These are phyloP conservation scores for Suncus etruscus DNA, from an alignment of 2,113 vertebrate genomes.

Conservation along the genomic window DNA sequence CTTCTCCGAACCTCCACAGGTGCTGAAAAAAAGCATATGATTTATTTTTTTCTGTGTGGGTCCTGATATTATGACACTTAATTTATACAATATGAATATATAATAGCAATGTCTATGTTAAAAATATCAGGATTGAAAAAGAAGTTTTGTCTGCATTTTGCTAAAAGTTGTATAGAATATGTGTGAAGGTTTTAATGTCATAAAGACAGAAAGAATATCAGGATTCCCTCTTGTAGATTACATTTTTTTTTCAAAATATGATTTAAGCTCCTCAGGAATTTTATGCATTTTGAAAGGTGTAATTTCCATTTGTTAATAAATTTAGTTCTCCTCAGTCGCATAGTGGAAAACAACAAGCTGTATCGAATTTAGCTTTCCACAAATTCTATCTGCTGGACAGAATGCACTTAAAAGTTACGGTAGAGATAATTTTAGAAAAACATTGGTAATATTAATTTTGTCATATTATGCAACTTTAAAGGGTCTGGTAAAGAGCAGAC, in stretches of 20 bases:
- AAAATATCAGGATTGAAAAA: not conserved
- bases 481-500: not conserved
- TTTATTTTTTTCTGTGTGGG: not conserved
- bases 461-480: not conserved
- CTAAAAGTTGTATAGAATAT: not conserved
- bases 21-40: not conserved
- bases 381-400: not conserved
- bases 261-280: not conserved
- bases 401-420: not conserved
- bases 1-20: not conserved
- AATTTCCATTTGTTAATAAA: conserved; percentile 28
- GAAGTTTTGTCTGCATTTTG: not conserved
- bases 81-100: not conserved
- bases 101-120: not conserved
- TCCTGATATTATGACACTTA: not conserved
- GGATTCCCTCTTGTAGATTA: conserved; percentile 12
- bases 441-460: conserved; percentile 1
- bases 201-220: not conserved
- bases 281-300: conserved; percentile 23
- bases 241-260: not conserved
- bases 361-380: not conserved
- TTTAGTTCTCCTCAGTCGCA: not conserved
- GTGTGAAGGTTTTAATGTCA: not conserved
- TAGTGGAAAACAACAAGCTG: not conserved
- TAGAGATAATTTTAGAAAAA: not conserved